These are phyloP conservation scores for Drosophila insularis DNA, from an alignment of 1,140 invertebrate genomes.

Conservation along the genomic window DNA sequence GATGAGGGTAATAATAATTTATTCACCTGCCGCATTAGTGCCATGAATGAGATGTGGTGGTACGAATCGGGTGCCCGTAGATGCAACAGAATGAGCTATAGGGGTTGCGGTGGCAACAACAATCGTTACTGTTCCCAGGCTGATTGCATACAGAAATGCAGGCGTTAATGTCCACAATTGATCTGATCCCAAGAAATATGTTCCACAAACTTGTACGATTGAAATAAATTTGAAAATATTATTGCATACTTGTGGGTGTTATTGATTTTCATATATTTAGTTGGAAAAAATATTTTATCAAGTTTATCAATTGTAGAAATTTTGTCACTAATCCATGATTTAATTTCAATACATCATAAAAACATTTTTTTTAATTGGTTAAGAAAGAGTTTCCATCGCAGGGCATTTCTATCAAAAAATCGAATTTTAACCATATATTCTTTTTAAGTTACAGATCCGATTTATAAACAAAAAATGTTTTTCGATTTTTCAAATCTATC, in stretches of 20 bases:
- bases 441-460: too few relatives aligned
- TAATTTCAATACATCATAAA: too few relatives aligned
- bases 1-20: slow-evolving; percentile 23
- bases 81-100: slow-evolving; percentile 26
- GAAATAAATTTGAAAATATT: slow-evolving; percentile 8
- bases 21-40: slow-evolving; percentile 8
- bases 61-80: slow-evolving; percentile 12
- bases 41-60: slow-evolving; percentile 31
- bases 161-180: not conserved
- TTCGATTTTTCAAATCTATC: too few relatives aligned
- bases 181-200: not conserved
- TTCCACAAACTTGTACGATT: not conserved
- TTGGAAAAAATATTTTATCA: too few relatives aligned
- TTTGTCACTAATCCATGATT: too few relatives aligned
- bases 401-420: too few relatives aligned
- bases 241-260: not conserved
- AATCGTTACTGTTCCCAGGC: slow-evolving; percentile 41
- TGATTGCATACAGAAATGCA: slow-evolving; percentile 19
- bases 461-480: too few relatives aligned
- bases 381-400: too few relatives aligned
- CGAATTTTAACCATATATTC: too few relatives aligned
- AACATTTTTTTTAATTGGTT: too few relatives aligned
- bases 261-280: too few relatives aligned
- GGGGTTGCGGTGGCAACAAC: slow-evolving; percentile 37
- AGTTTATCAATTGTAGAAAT: too few relatives aligned